Evolutionary conservation across 2,888 invertebrate species (phyloP), one percentile per base, ranked within the genome.

Genomic region (Cerastis leucographa): DNA sequence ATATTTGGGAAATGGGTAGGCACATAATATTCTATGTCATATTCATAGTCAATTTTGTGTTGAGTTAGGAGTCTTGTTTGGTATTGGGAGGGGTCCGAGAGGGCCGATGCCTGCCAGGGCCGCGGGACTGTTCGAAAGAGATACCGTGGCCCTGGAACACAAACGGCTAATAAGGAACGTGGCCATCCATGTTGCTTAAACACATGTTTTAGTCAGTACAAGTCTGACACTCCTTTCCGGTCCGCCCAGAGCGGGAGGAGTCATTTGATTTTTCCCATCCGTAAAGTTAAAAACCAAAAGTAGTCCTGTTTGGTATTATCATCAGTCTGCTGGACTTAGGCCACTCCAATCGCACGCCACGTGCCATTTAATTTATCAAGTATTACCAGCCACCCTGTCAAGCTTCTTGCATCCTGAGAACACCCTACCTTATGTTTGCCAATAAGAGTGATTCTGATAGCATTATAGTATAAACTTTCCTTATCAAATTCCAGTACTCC

Each of bases 401-500:
- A 64, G 14, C 2, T 42, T 2, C 0, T 35, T n/a, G 2, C n/a
- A n/a, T n/a, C 7, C 6, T 12, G 12, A 62, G 2, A 62, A 4
- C 14, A n/a, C 12, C 14, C 1, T 14, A n/a, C 14, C 40, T 42
- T 14, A n/a, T 40, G 8, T 42, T 64, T n/a, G n/a, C 14, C 1
- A 2, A 64, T 6, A 14, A 35, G 61, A 22, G 5, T 14, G 25
- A 44, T 14, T 14, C 44, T 51, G 22, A 59, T 25, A 29, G 17
- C 17, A 17, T 29, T 59, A 9, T 19, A 56, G 1, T 40, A 22
- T 2, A 61, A 8, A 51, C 0, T 29, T 35, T 51, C n/a, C 3
- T 49, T 29, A 19, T 44, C 19, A 19, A 29, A 59, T 93, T 93
- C 4, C 90, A 96, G 96, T 91, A 94, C 0, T 96, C 96, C 29